Percentiles rank a stretch among this genome's conserved stretches.
Evolutionary conservation across 2,113 vertebrate genomes (phyloP).

Genomic region (Sitta europaea): DNA sequence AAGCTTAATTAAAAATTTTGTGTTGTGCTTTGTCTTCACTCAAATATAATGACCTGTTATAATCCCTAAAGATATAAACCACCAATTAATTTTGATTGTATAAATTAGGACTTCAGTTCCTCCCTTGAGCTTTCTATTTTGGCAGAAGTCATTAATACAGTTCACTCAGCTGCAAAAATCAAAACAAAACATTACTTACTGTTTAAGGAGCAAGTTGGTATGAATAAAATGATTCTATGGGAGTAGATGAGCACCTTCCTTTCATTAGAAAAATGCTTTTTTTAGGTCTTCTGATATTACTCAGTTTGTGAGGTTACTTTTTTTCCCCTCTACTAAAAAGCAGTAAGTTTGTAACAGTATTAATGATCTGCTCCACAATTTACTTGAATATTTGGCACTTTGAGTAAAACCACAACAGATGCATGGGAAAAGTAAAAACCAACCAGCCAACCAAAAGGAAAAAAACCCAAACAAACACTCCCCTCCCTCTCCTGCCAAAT

Average conservation of each 20-base stretch:
- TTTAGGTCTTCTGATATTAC: neutral
- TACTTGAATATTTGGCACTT: neutral
- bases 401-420: conserved; percentile 32
- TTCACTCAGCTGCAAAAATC: neutral
- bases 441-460: neutral
- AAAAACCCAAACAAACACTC: neutral
- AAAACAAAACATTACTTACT: neutral
- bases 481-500: neutral
- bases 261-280: neutral
- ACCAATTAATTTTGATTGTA: neutral
- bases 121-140: neutral
- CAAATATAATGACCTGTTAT: neutral
- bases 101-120: neutral
- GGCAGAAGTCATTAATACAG: neutral
- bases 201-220: neutral
- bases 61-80: neutral
- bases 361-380: neutral
- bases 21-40: neutral
- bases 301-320: neutral
- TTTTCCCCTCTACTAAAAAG: neutral
- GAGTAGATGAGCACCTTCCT: neutral
- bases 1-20: neutral
- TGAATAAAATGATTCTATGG: neutral
- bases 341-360: neutral
- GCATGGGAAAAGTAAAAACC: conserved; percentile 15